phyloP scores from a whole-genome alignment of 2,888 invertebrate species.

The Leptinotarsa tumamoca region DNA sequence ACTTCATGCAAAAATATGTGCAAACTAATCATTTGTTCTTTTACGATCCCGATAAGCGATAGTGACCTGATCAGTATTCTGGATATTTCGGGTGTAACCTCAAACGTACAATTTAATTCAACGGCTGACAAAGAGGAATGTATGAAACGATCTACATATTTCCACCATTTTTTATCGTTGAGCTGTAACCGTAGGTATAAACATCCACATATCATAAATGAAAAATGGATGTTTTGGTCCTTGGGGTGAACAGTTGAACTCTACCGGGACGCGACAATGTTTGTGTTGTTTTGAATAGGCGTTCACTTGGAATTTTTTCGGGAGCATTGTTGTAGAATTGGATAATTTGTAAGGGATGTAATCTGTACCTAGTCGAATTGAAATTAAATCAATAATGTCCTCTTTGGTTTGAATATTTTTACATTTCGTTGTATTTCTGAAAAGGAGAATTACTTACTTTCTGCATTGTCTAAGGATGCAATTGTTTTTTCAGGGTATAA shows the following conservation, averaged over 20 bases:
- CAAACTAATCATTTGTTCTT: not conserved
- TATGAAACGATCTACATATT: conserved; percentile 37
- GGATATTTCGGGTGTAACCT: conserved; percentile 2
- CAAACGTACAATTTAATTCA: conserved; percentile 24
- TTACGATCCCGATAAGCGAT: conserved; percentile 5
- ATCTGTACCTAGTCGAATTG: not conserved
- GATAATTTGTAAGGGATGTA: not conserved
- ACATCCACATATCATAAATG: conserved; percentile 41
- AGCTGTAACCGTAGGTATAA: conserved; percentile 36
- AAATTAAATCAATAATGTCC: too few relatives aligned
- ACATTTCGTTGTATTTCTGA: too few relatives aligned
- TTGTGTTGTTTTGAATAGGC: conserved; percentile 17
- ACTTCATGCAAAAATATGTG: not conserved
- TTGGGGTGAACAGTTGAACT: conserved; percentile 35
- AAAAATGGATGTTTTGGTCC: conserved; percentile 39
- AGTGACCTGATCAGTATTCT: conserved; percentile 6
- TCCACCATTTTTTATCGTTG: conserved; percentile 34
- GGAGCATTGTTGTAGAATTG: too few relatives aligned
- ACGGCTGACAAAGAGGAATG: conserved; percentile 34
- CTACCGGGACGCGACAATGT: conserved; percentile 20
- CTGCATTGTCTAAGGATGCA: too few relatives aligned
- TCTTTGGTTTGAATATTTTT: too few relatives aligned
- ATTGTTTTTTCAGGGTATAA: too few relatives aligned
- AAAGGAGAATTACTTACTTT: too few relatives aligned
- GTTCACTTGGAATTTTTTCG: not conserved